phyloP scores from a whole-genome alignment of 2,888 invertebrate species.

The Drosophila setosimentum region DNA sequence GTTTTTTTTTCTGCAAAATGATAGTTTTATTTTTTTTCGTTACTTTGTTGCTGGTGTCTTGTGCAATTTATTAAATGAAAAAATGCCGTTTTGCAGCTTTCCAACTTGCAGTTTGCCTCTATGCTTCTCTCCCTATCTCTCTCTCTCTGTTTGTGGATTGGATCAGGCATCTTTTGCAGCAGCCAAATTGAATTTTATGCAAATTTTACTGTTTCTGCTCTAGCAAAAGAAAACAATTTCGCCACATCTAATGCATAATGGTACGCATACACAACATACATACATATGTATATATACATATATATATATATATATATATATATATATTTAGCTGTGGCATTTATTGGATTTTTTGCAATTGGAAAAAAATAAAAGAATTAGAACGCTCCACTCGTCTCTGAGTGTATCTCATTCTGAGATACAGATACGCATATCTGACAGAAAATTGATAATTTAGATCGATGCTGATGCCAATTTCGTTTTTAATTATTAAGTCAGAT shows the following conservation, averaged over 20 bases:
- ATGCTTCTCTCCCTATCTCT: conserved; percentile 5
- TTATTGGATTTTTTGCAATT: conserved; percentile 73
- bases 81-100: conserved; percentile 82
- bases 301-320: conserved; percentile 4
- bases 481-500: not conserved
- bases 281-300: conserved; percentile 20
- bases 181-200: conserved; percentile 80
- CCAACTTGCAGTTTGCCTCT: conserved; percentile 71
- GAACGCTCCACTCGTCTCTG: conserved; percentile 47
- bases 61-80: conserved; percentile 82
- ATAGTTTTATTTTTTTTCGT: conserved; percentile 48
- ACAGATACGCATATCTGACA: conserved; percentile 51
- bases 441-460: conserved; percentile 30
- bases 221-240: conserved; percentile 57
- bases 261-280: conserved; percentile 50
- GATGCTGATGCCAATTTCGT: conserved; percentile 39
- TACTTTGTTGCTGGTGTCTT: conserved; percentile 53
- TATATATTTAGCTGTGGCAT: conserved; percentile 18
- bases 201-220: conserved; percentile 73
- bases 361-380: conserved; percentile 45
- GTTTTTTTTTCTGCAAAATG: conserved; percentile 12
- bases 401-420: conserved; percentile 27
- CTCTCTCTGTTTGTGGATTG: conserved; percentile 38
- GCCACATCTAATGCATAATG: conserved; percentile 79
- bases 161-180: conserved; percentile 67